Base-by-base conservation (phyloP, 2,113 vertebrate genomes). In the Oenanthe oenanthe region DNA sequence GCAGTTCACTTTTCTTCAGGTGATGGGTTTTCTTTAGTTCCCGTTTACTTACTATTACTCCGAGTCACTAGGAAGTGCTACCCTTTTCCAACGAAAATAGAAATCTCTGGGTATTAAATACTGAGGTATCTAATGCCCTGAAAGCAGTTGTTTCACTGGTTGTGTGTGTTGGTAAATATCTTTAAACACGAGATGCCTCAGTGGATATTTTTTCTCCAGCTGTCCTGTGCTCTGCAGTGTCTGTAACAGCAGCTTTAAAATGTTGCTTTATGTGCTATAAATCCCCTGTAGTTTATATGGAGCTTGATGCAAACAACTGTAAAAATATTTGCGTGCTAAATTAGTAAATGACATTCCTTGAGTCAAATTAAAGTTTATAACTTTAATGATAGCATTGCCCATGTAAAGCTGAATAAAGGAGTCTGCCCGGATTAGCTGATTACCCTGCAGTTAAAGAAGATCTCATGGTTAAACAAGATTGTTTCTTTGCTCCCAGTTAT, bases 1-100 rank as follows among this genome's bases (percentile, higher is more conserved):
- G 24, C 66, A 1, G 1, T 68, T 88, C 13, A 6, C 66, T 96
- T 71, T 75, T 77, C 65, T 85, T 43, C 66, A 61, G 76, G 79
- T 88, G 71, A 32, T 43, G 62, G 19, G 26, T 45, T 95, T 87
- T 74, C 84, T 82, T 95, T 89, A 85, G 73, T 88, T 93, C 40
- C 17, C 2, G 0, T 74, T 85, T 81, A 7, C 21, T 60, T 2
- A 1, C 1, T 8, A 13, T 58, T 81, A 38, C 29, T 78, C 13
- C 6, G 13, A 43, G 53, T 71, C 61, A 34, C 26, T 43, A 22
- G 51, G 25, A 81, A 51, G 16, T 6, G 6, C 45, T 60, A 17
- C 18, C n/a, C 13, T 83, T 48, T 72, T 51, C 9, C 22, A 40
- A 7, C 3, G 28, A 3, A 60, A 72, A 18, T 43, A 53, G 63